Conservation (phyloP, 2,888 invertebrate genomes). For the Cheilosia variabilis region DNA sequence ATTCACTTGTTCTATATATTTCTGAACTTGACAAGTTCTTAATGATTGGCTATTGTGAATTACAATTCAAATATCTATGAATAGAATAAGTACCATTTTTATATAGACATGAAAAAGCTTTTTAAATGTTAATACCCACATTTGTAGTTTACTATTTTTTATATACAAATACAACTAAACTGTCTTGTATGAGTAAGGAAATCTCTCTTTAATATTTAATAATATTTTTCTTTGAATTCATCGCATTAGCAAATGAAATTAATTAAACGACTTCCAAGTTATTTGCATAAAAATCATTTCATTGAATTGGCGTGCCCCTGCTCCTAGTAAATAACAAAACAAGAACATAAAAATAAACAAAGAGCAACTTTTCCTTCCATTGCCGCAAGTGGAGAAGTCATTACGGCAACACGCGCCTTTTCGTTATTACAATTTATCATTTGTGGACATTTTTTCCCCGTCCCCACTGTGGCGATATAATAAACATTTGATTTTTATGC, state of each 20-base stretch:
- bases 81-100: too few relatives aligned
- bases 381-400: conserved; percentile 39
- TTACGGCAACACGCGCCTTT: conserved; percentile 41
- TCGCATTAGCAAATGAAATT: not conserved
- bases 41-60: too few relatives aligned
- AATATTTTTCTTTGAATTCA: not conserved
- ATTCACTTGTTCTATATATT: too few relatives aligned
- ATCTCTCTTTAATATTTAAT: too few relatives aligned
- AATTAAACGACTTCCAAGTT: conserved; percentile 1
- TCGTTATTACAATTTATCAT: conserved; percentile 56
- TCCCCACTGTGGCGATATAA: conserved; percentile 21
- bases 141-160: too few relatives aligned
- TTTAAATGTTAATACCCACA: too few relatives aligned
- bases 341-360: conserved; percentile 15
- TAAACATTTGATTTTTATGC: conserved; percentile 51
- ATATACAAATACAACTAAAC: not conserved
- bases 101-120: too few relatives aligned
- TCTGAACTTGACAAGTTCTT: too few relatives aligned
- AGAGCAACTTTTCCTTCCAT: conserved; percentile 12
- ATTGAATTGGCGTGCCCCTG: conserved; percentile 1
- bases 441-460: conserved; percentile 29
- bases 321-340: not conserved
- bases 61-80: too few relatives aligned
- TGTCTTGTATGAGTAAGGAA: not conserved
- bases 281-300: conserved; percentile 36